Evolutionary conservation across 2,797 vertebrate genomes (phyloP).

Genomic region (Dermochelys coriacea): DNA sequence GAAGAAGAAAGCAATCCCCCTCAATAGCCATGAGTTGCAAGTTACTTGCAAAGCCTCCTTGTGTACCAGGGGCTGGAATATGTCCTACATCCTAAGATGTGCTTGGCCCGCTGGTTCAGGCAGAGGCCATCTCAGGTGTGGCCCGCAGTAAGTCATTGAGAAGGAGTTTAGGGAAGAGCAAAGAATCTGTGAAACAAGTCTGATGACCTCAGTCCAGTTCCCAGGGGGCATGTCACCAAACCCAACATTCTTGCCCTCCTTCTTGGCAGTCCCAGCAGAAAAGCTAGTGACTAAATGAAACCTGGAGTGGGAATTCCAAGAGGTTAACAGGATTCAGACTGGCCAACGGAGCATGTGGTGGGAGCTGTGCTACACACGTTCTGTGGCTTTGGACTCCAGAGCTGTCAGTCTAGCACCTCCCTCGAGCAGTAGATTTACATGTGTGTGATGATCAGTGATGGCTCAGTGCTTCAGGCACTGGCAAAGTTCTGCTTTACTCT

Average conservation of each 20-base stretch:
- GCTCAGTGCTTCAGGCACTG: too few species aligned
- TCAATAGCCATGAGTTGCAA: background rate
- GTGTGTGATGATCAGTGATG: background rate
- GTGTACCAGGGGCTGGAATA: background rate
- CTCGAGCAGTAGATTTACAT: background rate
- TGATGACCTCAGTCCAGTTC: background rate
- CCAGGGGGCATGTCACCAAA: accelerated
- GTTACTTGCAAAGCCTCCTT: background rate
- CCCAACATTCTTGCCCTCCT: background rate
- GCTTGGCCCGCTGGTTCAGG: background rate
- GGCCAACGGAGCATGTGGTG: background rate
- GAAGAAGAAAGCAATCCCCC: conserved; percentile 1
- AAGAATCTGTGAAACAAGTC: background rate
- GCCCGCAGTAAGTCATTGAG: background rate
- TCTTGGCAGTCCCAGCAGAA: background rate
- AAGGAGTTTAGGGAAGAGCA: background rate
- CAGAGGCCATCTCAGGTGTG: background rate
- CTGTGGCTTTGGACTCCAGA: background rate
- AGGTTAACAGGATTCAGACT: background rate
- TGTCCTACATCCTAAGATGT: background rate
- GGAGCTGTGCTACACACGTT: background rate
- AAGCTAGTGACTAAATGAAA: background rate
- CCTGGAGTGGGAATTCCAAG: background rate
- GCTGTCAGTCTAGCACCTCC: background rate
- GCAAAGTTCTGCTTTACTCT: too few species aligned